These are phyloP conservation scores for Uloborus diversus DNA, from an alignment of 1,140 invertebrate species.

Conservation along the genomic window DNA sequence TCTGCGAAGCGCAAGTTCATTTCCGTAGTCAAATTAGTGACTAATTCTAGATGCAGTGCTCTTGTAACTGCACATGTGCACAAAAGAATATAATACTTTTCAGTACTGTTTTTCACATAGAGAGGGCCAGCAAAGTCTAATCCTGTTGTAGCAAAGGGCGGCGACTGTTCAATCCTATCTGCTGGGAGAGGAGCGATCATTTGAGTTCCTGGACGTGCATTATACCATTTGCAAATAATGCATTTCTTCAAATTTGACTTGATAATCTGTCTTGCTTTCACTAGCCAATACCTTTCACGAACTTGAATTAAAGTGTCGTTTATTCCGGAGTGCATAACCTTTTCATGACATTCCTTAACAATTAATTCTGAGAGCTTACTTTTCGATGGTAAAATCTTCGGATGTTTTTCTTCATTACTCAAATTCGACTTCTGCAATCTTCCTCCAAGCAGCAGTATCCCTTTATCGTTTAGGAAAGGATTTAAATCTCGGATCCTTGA, in stretches of 20 bases:
- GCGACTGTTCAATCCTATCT: background rate
- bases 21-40: background rate
- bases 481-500: no score
- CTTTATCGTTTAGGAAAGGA: background rate
- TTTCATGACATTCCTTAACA: background rate
- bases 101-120: background rate
- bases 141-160: background rate
- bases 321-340: background rate
- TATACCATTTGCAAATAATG: background rate
- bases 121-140: background rate
- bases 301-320: background rate
- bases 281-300: constrained; percentile 9
- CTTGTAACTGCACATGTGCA: constrained; percentile 4
- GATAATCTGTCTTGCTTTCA: no score
- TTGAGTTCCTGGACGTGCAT: background rate
- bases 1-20: background rate
- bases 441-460: background rate
- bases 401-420: background rate
- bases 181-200: background rate
- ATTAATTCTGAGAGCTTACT: background rate
- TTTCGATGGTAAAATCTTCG: background rate
- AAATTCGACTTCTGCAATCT: background rate
- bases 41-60: background rate
- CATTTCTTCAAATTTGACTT: background rate
- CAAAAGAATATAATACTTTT: constrained; percentile 1